phyloP scores from a whole-genome alignment of 2,797 vertebrate genomes.

The Syndactyla subalaris region DNA sequence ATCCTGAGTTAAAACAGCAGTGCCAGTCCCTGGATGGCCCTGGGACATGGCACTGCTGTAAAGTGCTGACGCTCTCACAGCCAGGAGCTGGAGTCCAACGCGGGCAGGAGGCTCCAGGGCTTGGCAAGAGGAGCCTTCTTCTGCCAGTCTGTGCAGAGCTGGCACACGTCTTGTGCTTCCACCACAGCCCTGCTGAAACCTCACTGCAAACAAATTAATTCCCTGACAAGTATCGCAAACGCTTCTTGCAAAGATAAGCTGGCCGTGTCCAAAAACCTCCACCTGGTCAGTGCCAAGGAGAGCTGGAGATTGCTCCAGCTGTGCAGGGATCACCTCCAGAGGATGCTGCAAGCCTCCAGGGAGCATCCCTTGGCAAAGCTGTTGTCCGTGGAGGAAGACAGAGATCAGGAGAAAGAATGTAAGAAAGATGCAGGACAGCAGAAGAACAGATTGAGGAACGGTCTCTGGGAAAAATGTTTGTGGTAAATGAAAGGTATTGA shows the following conservation, averaged over 20 bases:
- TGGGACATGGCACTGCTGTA: neutral
- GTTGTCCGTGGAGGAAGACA: neutral
- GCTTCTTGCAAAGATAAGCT: neutral
- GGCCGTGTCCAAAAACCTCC: neutral
- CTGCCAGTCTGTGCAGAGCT: neutral
- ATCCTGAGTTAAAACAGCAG: neutral
- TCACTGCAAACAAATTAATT: neutral
- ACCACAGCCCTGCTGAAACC: neutral
- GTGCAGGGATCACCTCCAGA: fast-evolving
- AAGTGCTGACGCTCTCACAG: neutral
- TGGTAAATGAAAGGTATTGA: neutral
- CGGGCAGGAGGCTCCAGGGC: neutral
- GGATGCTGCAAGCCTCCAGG: neutral
- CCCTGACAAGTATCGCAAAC: neutral
- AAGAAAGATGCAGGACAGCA: neutral
- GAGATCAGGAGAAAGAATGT: neutral
- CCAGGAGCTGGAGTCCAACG: neutral
- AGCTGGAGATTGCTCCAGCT: neutral
- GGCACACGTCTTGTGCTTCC: neutral
- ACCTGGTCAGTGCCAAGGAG: neutral
- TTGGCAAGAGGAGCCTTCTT: neutral
- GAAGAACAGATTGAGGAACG: neutral
- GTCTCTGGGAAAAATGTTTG: neutral
- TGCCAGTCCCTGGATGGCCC: neutral
- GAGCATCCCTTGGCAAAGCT: neutral